Evolutionary conservation across 2,797 vertebrate genomes (phyloP).

Genomic region (Hoplostethus atlanticus): DNA sequence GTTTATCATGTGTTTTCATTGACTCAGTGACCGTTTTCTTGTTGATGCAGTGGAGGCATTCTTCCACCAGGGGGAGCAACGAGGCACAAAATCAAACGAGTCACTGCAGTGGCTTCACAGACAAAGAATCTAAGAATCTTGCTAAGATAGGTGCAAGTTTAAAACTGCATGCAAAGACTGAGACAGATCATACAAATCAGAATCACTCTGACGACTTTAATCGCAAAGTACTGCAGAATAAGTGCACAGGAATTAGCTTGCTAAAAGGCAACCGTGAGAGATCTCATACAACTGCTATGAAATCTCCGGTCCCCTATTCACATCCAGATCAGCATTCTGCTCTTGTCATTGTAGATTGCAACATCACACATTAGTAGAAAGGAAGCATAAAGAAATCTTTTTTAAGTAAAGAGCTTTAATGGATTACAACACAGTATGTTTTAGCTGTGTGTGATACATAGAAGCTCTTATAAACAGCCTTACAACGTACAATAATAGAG

Average conservation of each 20-base stretch:
- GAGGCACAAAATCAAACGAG: slow-evolving; percentile 47
- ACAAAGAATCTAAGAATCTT: slow-evolving; percentile 27
- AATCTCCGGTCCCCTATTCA: no score
- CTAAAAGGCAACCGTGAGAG: not conserved
- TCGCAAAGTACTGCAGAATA: not conserved
- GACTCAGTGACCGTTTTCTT: not conserved
- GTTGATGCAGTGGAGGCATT: slow-evolving; percentile 27
- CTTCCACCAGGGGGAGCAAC: slow-evolving; percentile 63
- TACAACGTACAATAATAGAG: no score
- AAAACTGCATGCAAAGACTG: not conserved
- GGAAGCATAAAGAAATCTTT: no score
- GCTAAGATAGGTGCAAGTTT: slow-evolving; percentile 3
- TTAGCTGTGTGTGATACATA: no score
- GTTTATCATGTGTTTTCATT: slow-evolving; percentile 1
- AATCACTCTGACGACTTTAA: not conserved
- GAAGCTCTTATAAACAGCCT: no score
- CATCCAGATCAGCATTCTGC: no score
- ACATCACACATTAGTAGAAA: no score
- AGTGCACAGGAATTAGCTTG: not conserved
- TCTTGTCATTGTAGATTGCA: no score
- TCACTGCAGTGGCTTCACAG: not conserved
- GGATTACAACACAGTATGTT: no score
- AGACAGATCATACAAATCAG: not conserved
- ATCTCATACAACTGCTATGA: no score
- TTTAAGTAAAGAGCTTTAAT: no score